Conservation (phyloP, 2,888 invertebrate species). For the Drosophila testacea region DNA sequence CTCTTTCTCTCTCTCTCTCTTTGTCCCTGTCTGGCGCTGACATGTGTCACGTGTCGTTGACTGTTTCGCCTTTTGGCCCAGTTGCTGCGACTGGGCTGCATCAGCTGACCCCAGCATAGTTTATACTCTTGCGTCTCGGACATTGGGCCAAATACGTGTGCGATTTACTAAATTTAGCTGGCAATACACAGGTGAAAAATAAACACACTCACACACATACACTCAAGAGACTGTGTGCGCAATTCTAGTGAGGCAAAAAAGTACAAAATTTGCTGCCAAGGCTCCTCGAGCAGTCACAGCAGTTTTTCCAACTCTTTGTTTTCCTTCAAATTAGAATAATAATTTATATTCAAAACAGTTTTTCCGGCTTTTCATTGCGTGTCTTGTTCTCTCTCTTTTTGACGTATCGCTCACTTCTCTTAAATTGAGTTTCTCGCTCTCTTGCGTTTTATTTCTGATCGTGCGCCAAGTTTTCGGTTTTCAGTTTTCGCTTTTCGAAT, state of each 20-base stretch:
- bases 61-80: constrained; percentile 79
- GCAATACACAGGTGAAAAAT: constrained; percentile 67
- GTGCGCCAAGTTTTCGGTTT: constrained; percentile 61
- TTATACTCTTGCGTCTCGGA: constrained; percentile 69
- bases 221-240: constrained; percentile 39
- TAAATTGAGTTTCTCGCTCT: constrained; percentile 38
- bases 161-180: constrained; percentile 75
- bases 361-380: constrained; percentile 61
- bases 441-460: constrained; percentile 72
- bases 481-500: constrained; percentile 66
- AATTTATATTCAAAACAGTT: constrained; percentile 27
- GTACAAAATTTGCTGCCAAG: constrained; percentile 56
- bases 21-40: constrained; percentile 4
- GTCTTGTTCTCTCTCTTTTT: constrained; percentile 21
- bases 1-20: constrained; percentile 1
- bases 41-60: constrained; percentile 71
- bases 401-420: constrained; percentile 14
- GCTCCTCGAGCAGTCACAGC: constrained; percentile 36
- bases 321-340: constrained; percentile 49
- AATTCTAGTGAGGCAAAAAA: constrained; percentile 62
- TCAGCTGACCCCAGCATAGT: constrained; percentile 78
- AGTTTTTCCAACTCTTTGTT: constrained; percentile 41
- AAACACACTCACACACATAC: constrained; percentile 9
- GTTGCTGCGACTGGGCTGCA: constrained; percentile 50
- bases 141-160: constrained; percentile 80